Percentiles rank a stretch among this genome's conserved stretches.
phyloP scores from a whole-genome alignment of 2,797 vertebrate species.

The Artibeus lituratus region DNA sequence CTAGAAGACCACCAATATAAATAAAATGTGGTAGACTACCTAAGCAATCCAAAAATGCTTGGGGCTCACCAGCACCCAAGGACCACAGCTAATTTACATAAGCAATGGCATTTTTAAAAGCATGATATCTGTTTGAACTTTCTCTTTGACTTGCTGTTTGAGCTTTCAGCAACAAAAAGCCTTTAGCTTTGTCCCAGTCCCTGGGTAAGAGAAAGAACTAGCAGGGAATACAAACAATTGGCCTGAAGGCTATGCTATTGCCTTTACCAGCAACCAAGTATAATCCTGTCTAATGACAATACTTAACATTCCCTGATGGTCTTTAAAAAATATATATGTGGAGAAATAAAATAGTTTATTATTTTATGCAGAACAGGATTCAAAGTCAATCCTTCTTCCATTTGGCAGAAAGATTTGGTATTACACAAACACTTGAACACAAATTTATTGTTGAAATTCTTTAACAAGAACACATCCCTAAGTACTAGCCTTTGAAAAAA shows the following conservation, averaged over 20 bases:
- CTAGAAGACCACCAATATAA: background rate
- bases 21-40: background rate
- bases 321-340: background rate
- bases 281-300: background rate
- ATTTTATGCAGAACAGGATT: slow-evolving; percentile 49
- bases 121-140: slow-evolving; percentile 46
- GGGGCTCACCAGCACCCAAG: background rate
- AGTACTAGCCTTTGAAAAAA: slow-evolving; percentile 21
- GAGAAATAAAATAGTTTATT: slow-evolving; percentile 17
- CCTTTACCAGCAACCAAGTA: slow-evolving; percentile 25
- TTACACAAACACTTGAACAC: slow-evolving; percentile 57
- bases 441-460: slow-evolving; percentile 60
- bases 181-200: background rate
- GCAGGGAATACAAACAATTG: background rate
- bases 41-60: background rate
- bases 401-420: slow-evolving; percentile 13
- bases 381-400: slow-evolving; percentile 48
- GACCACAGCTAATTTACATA: slow-evolving; percentile 46
- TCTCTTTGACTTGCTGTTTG: slow-evolving; percentile 31
- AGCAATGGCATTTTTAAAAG: slow-evolving; percentile 49
- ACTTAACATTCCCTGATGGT: background rate
- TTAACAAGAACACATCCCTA: slow-evolving; percentile 39
- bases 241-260: slow-evolving; percentile 18
- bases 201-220: background rate
- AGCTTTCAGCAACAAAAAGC: background rate